Percentiles rank a stretch among this genome's conserved stretches.
phyloP scores from a whole-genome alignment of 2,888 invertebrate species.

The Kuschelorhynchus macadamiae region DNA sequence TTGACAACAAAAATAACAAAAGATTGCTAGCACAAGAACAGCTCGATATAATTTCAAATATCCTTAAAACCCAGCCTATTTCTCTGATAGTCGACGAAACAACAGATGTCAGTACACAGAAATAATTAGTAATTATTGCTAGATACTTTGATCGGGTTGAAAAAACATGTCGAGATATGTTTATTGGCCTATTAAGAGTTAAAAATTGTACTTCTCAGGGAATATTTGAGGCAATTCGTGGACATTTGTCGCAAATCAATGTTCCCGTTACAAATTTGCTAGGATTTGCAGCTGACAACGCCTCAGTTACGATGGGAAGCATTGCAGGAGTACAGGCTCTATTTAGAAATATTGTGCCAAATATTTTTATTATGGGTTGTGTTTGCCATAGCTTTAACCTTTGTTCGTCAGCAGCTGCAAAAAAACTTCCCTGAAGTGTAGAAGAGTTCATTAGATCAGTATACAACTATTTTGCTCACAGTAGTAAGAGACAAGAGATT shows the following conservation, averaged over 20 bases:
- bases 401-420: slow-evolving; percentile 25
- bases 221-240: slow-evolving; percentile 14
- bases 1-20: slow-evolving; percentile 15
- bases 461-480: slow-evolving; percentile 25
- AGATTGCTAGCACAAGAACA: slow-evolving; percentile 2
- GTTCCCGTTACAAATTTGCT: slow-evolving; percentile 21
- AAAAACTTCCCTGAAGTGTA: slow-evolving; percentile 25
- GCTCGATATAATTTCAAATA: not conserved
- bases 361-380: slow-evolving; percentile 30
- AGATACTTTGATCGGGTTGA: slow-evolving; percentile 23
- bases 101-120: slow-evolving; percentile 30
- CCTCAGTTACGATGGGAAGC: slow-evolving; percentile 23
- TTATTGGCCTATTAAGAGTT: slow-evolving; percentile 29
- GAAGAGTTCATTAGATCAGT: slow-evolving; percentile 25
- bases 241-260: slow-evolving; percentile 2
- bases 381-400: slow-evolving; percentile 29
- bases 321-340: slow-evolving; percentile 24
- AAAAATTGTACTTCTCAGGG: slow-evolving; percentile 12
- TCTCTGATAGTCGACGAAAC: slow-evolving; percentile 36
- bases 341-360: slow-evolving; percentile 25
- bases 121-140: slow-evolving; percentile 28
- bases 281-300: slow-evolving; percentile 34
- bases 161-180: slow-evolving; percentile 23
- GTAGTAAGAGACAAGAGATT: not conserved
- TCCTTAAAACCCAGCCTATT: slow-evolving; percentile 3